A percentile compares a stretch with the other conserved stretches of the same genome.
Evolutionary conservation across 2,797 vertebrate genomes (phyloP).

Genomic region (Pyrocephalus nanus): DNA sequence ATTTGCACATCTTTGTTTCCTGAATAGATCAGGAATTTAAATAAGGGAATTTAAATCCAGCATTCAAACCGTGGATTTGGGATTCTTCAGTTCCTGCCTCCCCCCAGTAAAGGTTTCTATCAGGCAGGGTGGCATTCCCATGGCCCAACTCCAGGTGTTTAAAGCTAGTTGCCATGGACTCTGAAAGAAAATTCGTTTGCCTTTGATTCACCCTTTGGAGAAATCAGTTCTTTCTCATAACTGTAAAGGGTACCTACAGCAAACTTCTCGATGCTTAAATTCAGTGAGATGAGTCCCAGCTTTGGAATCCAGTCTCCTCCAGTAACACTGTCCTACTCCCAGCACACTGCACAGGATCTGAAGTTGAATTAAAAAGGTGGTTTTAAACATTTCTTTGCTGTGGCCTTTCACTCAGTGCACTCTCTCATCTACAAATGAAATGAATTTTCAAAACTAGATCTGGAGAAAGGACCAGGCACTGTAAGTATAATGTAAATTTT

Average conservation of each 20-base stretch:
- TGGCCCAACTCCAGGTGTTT: not conserved
- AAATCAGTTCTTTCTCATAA: not conserved
- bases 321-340: not conserved
- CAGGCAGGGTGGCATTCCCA: not conserved
- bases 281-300: not conserved
- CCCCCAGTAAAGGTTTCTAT: not conserved
- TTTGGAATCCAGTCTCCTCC: not conserved
- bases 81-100: not conserved
- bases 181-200: not conserved
- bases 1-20: not conserved
- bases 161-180: not conserved
- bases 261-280: not conserved
- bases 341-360: not conserved
- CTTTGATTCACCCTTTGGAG: not conserved
- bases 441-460: not conserved
- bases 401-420: not conserved
- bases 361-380: not conserved
- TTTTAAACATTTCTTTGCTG: not conserved
- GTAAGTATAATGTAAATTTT: not conserved
- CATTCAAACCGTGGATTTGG: not conserved
- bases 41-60: not conserved
- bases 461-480: not conserved
- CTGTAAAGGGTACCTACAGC: not conserved
- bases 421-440: not conserved
- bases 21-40: not conserved